Percentiles rank a stretch among this genome's conserved stretches.
These are phyloP conservation scores for Metridium senile DNA, from an alignment of 92 coral and sea anemone genomes.

Conservation along the genomic window DNA sequence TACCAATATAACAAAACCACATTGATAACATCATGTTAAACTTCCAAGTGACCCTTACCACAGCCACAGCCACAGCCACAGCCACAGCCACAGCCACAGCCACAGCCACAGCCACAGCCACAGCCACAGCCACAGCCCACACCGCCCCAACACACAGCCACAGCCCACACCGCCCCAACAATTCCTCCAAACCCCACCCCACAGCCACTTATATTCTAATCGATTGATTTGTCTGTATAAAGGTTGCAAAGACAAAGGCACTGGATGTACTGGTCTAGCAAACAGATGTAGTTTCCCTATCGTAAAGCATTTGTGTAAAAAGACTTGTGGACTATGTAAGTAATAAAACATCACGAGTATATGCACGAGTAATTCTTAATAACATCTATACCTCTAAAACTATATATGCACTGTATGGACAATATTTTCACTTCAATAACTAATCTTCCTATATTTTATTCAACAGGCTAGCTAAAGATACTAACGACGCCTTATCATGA, in stretches of 20 bases:
- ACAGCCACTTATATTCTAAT: neutral
- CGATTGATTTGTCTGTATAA: neutral
- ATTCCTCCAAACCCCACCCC: too few species aligned
- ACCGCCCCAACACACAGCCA: neutral
- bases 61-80: neutral
- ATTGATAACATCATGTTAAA: neutral
- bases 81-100: too few species aligned
- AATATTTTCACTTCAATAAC: too few species aligned
- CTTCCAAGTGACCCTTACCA: neutral
- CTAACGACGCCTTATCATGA: too few species aligned
- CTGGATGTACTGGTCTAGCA: neutral
- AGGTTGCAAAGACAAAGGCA: slow-evolving; percentile 6
- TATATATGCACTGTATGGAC: too few species aligned
- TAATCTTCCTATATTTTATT: too few species aligned
- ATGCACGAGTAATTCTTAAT: too few species aligned
- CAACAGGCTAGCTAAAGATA: too few species aligned
- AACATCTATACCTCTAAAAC: too few species aligned
- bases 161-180: too few species aligned
- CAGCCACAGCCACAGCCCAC: neutral
- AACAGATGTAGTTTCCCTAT: slow-evolving; percentile 3
- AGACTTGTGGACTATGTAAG: slow-evolving; percentile 7
- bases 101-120: too few species aligned
- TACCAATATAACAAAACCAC: neutral
- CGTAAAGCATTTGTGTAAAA: neutral
- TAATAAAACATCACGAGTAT: too few species aligned